These are phyloP conservation scores for Atta texana DNA, from an alignment of 1,140 invertebrate genomes.

Conservation along the genomic window DNA sequence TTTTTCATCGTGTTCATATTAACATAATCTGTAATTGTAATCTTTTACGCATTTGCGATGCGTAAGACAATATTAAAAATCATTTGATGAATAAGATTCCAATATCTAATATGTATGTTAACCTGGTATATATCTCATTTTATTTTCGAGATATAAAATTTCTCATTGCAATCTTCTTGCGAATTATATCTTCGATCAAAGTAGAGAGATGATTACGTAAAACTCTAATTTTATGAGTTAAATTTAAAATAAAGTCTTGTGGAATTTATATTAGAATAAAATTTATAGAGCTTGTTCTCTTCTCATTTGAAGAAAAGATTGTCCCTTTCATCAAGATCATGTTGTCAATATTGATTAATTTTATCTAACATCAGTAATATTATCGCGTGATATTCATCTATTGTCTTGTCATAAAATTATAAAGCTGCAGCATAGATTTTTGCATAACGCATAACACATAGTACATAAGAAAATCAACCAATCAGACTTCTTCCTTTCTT, in stretches of 20 bases:
- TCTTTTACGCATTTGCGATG: neutral
- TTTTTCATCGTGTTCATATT: constrained; percentile 38
- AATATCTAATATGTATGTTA: constrained; percentile 51
- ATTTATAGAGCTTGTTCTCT: neutral
- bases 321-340: neutral
- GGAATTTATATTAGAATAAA: neutral
- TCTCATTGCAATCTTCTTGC: constrained; percentile 3
- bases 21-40: constrained; percentile 17
- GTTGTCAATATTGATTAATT: neutral
- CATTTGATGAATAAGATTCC: constrained; percentile 69
- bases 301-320: constrained; percentile 14
- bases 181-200: constrained; percentile 18
- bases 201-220: neutral
- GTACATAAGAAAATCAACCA: too few relatives aligned
- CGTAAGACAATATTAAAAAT: constrained; percentile 12
- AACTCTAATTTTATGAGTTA: constrained; percentile 17
- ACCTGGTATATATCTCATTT: constrained; percentile 41
- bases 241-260: constrained; percentile 5
- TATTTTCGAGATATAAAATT: constrained; percentile 29
- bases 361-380: constrained; percentile 3
- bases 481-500: too few relatives aligned
- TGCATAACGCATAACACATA: too few relatives aligned
- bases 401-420: neutral
- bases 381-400: neutral
- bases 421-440: neutral